phyloP scores from a whole-genome alignment of 2,888 invertebrate species.

The Tanypteryx hageni region DNA sequence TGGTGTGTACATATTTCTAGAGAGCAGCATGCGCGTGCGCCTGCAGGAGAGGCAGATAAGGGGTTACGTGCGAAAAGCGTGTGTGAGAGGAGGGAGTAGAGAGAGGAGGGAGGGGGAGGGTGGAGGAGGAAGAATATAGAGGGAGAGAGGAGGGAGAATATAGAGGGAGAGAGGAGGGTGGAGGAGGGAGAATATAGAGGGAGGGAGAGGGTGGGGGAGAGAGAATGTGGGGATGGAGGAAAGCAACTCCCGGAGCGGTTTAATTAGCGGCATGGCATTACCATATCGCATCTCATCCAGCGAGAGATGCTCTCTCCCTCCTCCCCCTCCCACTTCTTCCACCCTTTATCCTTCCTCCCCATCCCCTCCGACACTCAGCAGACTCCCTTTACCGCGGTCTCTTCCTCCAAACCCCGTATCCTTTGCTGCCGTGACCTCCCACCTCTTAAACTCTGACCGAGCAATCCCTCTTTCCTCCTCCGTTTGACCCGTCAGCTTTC shows the following conservation, averaged over 20 bases:
- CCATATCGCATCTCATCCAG: constrained; percentile 51
- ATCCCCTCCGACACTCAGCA: neutral
- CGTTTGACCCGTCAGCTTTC: too few relatives aligned
- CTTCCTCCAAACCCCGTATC: neutral
- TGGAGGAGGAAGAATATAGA: constrained; percentile 60
- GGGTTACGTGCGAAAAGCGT: constrained; percentile 67
- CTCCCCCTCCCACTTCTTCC: neutral
- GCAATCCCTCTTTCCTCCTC: too few relatives aligned
- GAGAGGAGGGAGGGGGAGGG: constrained; percentile 55
- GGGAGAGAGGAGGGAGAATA: constrained; percentile 19
- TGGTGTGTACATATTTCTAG: neutral
- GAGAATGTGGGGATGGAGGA: neutral
- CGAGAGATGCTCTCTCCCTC: neutral
- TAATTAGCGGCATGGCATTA: constrained; percentile 48
- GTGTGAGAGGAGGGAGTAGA: constrained; percentile 33
- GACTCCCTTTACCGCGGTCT: neutral
- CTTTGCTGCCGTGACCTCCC: too few relatives aligned
- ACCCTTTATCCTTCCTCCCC: neutral
- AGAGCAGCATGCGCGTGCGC: neutral
- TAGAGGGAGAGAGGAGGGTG: constrained; percentile 36
- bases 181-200: constrained; percentile 38
- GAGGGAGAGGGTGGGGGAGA: neutral
- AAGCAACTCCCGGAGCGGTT: constrained; percentile 53
- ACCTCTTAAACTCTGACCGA: too few relatives aligned
- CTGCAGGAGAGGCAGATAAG: constrained; percentile 49